Evolutionary conservation across 1,140 invertebrate genomes (phyloP).

Genomic region (Calosoma granatense): DNA sequence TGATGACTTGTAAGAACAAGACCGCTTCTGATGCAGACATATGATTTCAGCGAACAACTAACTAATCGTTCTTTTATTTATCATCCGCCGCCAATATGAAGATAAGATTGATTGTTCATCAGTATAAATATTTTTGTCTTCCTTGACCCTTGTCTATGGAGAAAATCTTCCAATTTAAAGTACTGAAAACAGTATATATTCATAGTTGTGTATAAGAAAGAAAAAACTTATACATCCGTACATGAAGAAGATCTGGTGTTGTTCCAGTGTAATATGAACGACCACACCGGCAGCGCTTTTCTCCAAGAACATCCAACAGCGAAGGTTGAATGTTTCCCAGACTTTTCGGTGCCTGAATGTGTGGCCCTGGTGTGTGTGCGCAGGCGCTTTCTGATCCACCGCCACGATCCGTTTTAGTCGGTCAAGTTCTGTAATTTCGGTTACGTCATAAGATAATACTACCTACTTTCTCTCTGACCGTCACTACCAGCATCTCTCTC

Average conservation of each 20-base stretch:
- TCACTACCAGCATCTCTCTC: neutral
- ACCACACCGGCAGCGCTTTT: neutral
- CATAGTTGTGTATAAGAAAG: neutral
- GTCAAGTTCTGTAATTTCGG: neutral
- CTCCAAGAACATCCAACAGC: neutral
- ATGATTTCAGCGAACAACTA: no score
- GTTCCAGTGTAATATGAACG: neutral
- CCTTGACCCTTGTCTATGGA: no score
- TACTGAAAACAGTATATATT: neutral
- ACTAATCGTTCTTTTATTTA: no score
- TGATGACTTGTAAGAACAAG: no score
- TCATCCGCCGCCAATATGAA: no score
- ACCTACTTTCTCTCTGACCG: constrained; percentile 5
- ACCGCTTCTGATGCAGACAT: no score
- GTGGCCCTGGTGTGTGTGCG: neutral
- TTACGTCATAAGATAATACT: constrained; percentile 1
- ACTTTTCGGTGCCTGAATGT: neutral
- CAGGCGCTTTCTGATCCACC: neutral
- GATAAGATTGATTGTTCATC: no score
- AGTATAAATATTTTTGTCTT: no score
- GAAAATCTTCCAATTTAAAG: neutral
- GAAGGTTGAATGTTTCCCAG: neutral
- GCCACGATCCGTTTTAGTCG: neutral
- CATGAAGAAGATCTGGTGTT: neutral
- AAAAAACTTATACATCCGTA: neutral